Conservation (phyloP, 2,888 invertebrate genomes). For the Limnephilus rhombicus region DNA sequence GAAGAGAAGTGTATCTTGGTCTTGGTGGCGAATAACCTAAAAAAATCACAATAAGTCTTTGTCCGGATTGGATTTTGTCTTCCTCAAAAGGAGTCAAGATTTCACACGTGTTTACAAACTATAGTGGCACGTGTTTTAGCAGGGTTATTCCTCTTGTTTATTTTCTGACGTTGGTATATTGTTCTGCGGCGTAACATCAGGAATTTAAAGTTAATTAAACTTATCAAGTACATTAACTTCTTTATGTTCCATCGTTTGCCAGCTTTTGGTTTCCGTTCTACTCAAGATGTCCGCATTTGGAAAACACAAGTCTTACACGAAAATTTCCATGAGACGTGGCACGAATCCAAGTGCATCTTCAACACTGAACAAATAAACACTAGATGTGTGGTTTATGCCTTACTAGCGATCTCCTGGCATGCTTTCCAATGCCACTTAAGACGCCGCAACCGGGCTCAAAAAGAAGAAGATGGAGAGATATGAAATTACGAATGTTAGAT, state of each 20-base stretch:
- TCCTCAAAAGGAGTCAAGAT: not conserved
- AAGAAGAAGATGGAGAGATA: no score
- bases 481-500: no score
- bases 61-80: not conserved
- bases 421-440: no score
- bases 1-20: no score
- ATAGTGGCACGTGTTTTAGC: not conserved
- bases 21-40: no score
- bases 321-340: not conserved
- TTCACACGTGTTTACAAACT: not conserved
- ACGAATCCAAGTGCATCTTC: not conserved
- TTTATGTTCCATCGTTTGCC: not conserved
- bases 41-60: no score
- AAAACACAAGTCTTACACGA: not conserved
- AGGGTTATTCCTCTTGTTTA: not conserved
- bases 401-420: no score
- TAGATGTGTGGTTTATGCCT: not conserved
- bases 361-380: not conserved
- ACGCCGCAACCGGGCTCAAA: no score
- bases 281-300: not conserved
- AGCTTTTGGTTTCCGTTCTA: not conserved
- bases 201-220: not conserved
- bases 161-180: not conserved
- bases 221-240: not conserved
- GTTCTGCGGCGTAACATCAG: not conserved